A percentile compares a stretch with the other conserved stretches of the same genome.
Conservation (phyloP, 2,888 invertebrate species). For the Ariolimax columbianus region DNA sequence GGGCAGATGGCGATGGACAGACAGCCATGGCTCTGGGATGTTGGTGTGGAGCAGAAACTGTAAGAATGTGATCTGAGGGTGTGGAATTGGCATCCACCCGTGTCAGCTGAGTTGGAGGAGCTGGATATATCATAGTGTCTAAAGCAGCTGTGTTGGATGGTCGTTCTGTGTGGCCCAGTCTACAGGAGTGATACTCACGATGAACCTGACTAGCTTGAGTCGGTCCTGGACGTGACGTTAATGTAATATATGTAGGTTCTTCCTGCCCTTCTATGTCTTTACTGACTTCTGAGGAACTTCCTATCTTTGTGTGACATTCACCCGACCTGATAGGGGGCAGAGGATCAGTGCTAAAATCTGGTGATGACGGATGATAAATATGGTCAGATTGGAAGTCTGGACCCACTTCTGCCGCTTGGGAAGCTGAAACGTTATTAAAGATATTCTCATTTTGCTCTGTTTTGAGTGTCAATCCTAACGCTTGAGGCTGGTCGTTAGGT, state of each 20-base stretch:
- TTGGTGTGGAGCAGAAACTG: background rate
- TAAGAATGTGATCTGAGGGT: background rate
- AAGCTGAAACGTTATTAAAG: background rate
- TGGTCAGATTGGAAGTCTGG: background rate
- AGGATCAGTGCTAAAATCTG: background rate
- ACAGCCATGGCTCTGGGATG: background rate
- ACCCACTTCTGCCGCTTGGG: background rate
- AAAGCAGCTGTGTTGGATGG: background rate
- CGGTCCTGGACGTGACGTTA: constrained; percentile 23
- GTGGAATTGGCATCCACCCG: background rate
- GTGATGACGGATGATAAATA: background rate
- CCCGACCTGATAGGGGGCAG: background rate
- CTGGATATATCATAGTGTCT: background rate
- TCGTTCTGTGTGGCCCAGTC: background rate
- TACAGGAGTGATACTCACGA: constrained; percentile 31
- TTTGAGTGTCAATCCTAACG: background rate
- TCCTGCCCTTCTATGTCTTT: background rate
- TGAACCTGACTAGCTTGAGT: background rate
- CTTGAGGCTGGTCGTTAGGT: background rate
- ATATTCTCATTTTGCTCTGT: background rate
- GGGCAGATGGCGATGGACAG: background rate
- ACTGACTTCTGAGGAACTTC: background rate
- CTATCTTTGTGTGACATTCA: background rate
- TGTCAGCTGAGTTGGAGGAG: background rate
- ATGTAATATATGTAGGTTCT: constrained; percentile 35